A percentile compares a stretch with the other conserved stretches of the same genome.
phyloP scores from a whole-genome alignment of 2,797 vertebrate species.

The Vultur gryphus region DNA sequence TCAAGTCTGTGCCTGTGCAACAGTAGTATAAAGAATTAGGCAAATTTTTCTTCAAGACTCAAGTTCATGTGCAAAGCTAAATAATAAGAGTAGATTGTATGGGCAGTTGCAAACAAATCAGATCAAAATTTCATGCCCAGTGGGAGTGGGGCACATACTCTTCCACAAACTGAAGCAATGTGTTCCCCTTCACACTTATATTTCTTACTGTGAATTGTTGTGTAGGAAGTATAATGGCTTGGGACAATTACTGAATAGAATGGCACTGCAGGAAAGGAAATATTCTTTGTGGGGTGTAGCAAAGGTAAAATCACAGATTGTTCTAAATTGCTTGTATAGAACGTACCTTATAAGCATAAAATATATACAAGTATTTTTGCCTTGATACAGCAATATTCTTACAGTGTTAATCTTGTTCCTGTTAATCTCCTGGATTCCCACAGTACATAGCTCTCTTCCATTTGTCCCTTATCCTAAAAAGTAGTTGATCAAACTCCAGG shows the following conservation, averaged over 20 bases:
- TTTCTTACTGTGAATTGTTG: constrained; percentile 9
- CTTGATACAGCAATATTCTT: background rate
- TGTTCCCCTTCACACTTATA: background rate
- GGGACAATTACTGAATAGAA: constrained; percentile 10
- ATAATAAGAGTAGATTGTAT: background rate
- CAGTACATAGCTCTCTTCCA: background rate
- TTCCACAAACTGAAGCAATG: background rate
- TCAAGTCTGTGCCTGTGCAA: background rate
- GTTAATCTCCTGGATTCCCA: background rate
- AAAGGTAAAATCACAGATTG: constrained; percentile 20
- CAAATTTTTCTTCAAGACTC: background rate
- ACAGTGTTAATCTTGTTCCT: background rate
- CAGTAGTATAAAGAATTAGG: background rate
- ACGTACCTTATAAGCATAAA: background rate
- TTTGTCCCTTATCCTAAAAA: background rate
- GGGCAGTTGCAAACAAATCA: background rate
- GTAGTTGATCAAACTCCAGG: background rate
- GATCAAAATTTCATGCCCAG: background rate
- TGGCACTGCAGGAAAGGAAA: background rate
- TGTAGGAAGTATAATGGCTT: constrained; percentile 31
- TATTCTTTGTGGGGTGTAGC: background rate
- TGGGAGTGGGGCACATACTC: background rate
- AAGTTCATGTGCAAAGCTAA: background rate
- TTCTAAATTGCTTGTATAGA: background rate
- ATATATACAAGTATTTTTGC: background rate